Percentiles rank a stretch among this genome's conserved stretches.
Evolutionary conservation across 2,888 invertebrate genomes (phyloP).

Genomic region (Cerastis rubricosa): DNA sequence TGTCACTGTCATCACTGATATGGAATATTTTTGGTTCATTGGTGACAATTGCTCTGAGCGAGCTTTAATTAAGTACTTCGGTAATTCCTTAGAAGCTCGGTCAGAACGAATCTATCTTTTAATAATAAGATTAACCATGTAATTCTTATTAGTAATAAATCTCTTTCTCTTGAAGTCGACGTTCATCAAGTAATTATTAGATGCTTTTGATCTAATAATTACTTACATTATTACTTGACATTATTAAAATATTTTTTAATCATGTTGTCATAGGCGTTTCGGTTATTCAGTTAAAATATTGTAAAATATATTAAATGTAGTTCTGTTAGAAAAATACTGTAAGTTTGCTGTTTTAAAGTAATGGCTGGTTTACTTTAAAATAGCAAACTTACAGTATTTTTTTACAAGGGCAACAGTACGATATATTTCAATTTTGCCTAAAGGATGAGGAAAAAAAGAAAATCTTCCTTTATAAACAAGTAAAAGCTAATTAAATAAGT

Average conservation of each 20-base stretch:
- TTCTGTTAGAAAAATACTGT: no score
- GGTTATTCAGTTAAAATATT: not conserved
- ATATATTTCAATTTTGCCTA: not conserved
- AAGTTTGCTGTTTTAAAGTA: no score
- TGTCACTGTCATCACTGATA: not conserved
- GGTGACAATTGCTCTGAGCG: not conserved
- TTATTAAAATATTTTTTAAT: not conserved
- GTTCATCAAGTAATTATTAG: no score
- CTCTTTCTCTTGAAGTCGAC: no score
- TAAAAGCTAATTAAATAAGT: slow-evolving; percentile 30
- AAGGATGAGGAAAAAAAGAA: not conserved
- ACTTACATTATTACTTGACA: no score
- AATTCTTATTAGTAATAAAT: no score
- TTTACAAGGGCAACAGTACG: not conserved
- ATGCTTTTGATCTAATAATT: no score
- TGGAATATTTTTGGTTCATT: not conserved
- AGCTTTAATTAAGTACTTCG: not conserved
- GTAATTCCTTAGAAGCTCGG: no score
- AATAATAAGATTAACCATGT: not conserved
- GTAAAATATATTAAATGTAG: not conserved
- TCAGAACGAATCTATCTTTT: not conserved
- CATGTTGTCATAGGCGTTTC: not conserved
- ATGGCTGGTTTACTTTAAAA: not conserved
- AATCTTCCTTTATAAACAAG: slow-evolving; percentile 9
- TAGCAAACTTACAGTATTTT: not conserved